A percentile compares a stretch with the other conserved stretches of the same genome.
Conservation (phyloP, 2,797 vertebrate species). For the Craterocephalus amniculus region DNA sequence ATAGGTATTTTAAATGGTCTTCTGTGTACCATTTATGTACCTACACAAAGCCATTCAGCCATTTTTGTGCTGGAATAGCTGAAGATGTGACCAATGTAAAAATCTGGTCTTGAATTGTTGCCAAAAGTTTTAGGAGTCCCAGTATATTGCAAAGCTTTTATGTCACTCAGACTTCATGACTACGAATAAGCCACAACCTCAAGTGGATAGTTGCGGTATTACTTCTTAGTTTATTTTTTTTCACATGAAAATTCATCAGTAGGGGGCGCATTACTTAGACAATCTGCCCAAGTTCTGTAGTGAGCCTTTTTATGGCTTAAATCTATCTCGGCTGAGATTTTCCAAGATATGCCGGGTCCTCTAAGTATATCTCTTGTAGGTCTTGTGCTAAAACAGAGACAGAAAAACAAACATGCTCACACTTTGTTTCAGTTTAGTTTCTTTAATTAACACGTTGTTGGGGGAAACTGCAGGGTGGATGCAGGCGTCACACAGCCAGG, state of each 20-base stretch:
- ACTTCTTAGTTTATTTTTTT: too few relatives aligned
- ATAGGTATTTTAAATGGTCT: too few relatives aligned
- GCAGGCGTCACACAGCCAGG: neutral
- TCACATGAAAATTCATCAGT: too few relatives aligned
- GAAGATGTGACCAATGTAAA: too few relatives aligned
- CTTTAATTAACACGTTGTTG: neutral
- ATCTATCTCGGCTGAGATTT: slow-evolving; percentile 3
- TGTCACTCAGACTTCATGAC: too few relatives aligned
- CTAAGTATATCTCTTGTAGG: neutral
- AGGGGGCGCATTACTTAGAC: too few relatives aligned
- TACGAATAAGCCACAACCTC: too few relatives aligned
- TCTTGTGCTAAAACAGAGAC: slow-evolving; percentile 6
- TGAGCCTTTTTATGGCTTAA: neutral
- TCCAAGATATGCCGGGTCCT: neutral
- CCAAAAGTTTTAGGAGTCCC: too few relatives aligned
- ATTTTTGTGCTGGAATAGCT: neutral
- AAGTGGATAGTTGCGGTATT: too few relatives aligned
- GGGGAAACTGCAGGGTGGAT: neutral
- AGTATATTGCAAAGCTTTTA: too few relatives aligned
- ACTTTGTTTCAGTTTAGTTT: slow-evolving; percentile 7
- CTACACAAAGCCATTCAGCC: neutral
- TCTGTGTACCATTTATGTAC: neutral
- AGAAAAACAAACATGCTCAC: neutral
- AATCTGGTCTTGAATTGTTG: too few relatives aligned
- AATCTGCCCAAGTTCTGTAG: too few relatives aligned